A percentile compares a stretch with the other conserved stretches of the same genome.
phyloP scores from a whole-genome alignment of 1,140 invertebrate species.

The Hypsibius dujardini region DNA sequence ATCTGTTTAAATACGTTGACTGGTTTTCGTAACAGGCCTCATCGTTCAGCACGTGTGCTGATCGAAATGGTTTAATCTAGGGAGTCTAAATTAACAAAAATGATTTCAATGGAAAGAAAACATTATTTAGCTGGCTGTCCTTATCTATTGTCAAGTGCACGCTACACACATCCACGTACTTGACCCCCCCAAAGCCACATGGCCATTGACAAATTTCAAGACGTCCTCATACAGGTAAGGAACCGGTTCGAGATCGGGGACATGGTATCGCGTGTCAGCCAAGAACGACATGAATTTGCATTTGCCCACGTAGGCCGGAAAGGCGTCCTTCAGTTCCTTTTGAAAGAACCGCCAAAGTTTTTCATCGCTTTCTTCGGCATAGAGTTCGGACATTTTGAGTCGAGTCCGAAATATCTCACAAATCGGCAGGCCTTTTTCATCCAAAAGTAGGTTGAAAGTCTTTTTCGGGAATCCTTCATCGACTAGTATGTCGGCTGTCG shows the following conservation, averaged over 20 bases:
- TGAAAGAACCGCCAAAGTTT: conserved; percentile 69
- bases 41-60: too few relatives aligned
- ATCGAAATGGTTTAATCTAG: too few relatives aligned
- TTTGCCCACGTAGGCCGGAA: conserved; percentile 39
- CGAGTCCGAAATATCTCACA: conserved; percentile 45
- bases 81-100: too few relatives aligned
- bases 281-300: conserved; percentile 74
- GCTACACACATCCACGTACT: not conserved
- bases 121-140: too few relatives aligned
- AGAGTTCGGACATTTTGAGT: conserved; percentile 49
- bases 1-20: too few relatives aligned
- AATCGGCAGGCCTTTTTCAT: conserved; percentile 38
- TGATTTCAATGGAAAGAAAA: too few relatives aligned
- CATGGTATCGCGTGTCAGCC: conserved; percentile 61
- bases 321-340: conserved; percentile 49
- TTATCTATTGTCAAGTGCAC: too few relatives aligned
- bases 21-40: too few relatives aligned
- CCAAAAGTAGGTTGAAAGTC: conserved; percentile 52
- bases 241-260: conserved; percentile 32
- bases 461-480: conserved; percentile 57
- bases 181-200: conserved; percentile 61
- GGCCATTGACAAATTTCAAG: conserved; percentile 52
- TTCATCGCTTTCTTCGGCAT: conserved; percentile 37
- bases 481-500: conserved; percentile 68
- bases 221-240: conserved; percentile 50